Evolutionary conservation across 2,888 invertebrate species (phyloP).

Genomic region (Omphaloscelis lunosa): DNA sequence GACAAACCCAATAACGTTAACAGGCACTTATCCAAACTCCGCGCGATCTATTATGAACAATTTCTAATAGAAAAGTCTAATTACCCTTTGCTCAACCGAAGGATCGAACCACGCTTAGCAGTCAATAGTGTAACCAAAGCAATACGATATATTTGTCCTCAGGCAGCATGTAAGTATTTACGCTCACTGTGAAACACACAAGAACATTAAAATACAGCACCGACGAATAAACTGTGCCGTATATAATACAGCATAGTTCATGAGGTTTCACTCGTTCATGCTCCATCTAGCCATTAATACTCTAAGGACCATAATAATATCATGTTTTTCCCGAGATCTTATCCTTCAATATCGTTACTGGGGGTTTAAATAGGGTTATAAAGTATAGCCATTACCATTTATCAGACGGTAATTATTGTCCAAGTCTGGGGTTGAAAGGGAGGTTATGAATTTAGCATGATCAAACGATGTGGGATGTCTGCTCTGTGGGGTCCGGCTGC

Average conservation of each 20-base stretch:
- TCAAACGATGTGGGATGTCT: constrained; percentile 37
- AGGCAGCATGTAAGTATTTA: neutral
- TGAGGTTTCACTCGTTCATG: neutral
- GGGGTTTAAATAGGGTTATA: constrained; percentile 58
- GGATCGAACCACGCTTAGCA: neutral
- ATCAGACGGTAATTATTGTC: constrained; percentile 62
- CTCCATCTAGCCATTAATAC: constrained; percentile 27
- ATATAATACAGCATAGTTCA: neutral
- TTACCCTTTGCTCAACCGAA: neutral
- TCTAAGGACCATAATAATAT: constrained; percentile 49
- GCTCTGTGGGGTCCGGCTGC: constrained; percentile 24
- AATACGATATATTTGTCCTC: neutral
- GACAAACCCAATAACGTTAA: neutral
- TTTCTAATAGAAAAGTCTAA: neutral
- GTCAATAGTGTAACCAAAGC: neutral
- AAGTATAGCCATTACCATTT: constrained; percentile 58
- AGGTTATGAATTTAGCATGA: constrained; percentile 62
- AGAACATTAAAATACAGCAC: neutral
- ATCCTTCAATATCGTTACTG: constrained; percentile 60
- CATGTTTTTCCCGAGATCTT: constrained; percentile 46
- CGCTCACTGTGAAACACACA: neutral
- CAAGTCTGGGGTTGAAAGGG: constrained; percentile 43
- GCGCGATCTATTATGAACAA: neutral
- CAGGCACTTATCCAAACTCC: neutral
- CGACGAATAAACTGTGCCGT: neutral